phyloP scores from a whole-genome alignment of 2,113 vertebrate genomes.

The Tragelaphus strepsiceros region DNA sequence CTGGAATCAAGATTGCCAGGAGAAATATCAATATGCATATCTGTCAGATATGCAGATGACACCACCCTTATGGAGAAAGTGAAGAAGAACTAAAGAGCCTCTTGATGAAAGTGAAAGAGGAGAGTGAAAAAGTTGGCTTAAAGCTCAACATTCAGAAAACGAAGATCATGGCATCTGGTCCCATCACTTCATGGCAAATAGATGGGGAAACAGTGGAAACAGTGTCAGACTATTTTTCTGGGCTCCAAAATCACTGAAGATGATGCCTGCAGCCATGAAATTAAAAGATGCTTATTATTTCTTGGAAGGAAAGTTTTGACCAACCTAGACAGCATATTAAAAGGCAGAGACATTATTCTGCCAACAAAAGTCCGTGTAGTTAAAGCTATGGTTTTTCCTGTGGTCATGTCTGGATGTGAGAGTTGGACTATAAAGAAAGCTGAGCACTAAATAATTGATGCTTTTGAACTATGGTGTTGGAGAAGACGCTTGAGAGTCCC shows the following conservation, averaged over 20 bases:
- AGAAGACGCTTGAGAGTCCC: not conserved
- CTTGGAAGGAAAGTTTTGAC: not conserved
- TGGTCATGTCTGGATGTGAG: not conserved
- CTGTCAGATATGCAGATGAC: not conserved
- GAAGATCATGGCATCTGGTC: accelerated
- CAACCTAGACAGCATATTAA: not conserved
- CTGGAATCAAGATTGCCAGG: accelerated
- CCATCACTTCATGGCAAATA: not conserved
- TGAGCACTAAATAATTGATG: not conserved
- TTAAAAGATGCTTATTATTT: not conserved
- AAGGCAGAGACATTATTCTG: not conserved
- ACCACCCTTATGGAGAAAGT: not conserved
- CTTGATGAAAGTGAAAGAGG: not conserved
- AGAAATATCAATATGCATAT: not conserved
- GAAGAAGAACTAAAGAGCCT: accelerated
- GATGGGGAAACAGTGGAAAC: not conserved
- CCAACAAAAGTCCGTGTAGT: not conserved
- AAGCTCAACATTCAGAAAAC: not conserved
- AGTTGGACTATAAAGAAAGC: not conserved
- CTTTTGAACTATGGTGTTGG: not conserved
- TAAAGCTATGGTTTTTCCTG: not conserved
- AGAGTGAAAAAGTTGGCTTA: not conserved
- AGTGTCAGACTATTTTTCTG: accelerated
- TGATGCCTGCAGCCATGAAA: not conserved
- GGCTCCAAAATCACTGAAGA: not conserved